These are phyloP conservation scores for Eptatretus atami DNA, from an alignment of 2,797 vertebrate species.

Conservation along the genomic window DNA sequence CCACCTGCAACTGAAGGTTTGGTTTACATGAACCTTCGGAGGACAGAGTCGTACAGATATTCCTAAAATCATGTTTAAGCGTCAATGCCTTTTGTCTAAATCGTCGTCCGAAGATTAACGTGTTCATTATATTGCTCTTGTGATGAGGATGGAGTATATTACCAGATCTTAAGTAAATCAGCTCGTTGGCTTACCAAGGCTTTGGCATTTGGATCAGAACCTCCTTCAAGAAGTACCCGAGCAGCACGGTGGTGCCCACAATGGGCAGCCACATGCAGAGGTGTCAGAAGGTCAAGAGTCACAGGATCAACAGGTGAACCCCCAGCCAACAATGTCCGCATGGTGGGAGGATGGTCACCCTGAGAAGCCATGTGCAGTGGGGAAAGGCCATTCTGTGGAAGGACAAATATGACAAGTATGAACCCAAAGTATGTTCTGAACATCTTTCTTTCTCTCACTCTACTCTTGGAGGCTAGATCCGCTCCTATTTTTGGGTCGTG, in stretches of 20 bases:
- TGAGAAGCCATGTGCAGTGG: constrained; percentile 91
- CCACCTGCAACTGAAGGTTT: too few species aligned
- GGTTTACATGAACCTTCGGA: too few species aligned
- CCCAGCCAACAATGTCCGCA: constrained; percentile 69
- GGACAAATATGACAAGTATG: background rate
- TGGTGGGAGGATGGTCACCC: constrained; percentile 77
- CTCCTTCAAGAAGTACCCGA: constrained; percentile 86
- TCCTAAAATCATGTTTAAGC: too few species aligned
- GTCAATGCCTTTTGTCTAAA: too few species aligned
- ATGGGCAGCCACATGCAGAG: constrained; percentile 74
- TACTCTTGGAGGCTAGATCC: too few species aligned
- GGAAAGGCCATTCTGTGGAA: constrained; percentile 57
- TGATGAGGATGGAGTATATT: too few species aligned
- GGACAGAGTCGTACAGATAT: too few species aligned
- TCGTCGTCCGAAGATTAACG: too few species aligned
- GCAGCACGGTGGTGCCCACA: constrained; percentile 87
- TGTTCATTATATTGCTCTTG: too few species aligned
- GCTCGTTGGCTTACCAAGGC: constrained; percentile 34
- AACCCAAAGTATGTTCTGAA: background rate
- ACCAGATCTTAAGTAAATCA: background rate
- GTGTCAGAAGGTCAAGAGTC: constrained; percentile 73
- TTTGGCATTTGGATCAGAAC: constrained; percentile 76
- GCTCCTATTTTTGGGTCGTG: too few species aligned
- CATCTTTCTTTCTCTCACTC: too few species aligned
- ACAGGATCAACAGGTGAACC: constrained; percentile 83